These are phyloP conservation scores for Tiliacea citrago DNA, from an alignment of 2,888 invertebrate genomes.

Conservation along the genomic window DNA sequence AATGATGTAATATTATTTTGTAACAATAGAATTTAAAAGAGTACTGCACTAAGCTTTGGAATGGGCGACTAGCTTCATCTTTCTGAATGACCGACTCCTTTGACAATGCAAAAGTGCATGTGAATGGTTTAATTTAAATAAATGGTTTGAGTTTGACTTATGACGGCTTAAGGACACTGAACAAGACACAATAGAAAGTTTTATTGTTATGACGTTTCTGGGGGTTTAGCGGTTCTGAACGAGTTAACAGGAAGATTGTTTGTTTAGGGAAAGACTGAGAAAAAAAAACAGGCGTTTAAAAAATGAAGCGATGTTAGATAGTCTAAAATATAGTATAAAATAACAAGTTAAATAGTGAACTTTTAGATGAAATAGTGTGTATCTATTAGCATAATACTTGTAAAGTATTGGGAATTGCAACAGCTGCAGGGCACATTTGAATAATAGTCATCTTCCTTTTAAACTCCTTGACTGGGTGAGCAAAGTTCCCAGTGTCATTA, in stretches of 20 bases:
- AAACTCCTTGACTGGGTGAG: background rate
- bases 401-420: background rate
- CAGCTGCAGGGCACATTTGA: constrained; percentile 39
- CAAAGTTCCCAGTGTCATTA: background rate
- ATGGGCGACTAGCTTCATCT: background rate
- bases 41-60: background rate
- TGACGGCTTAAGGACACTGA: too few relatives aligned
- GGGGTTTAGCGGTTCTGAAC: too few relatives aligned
- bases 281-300: background rate
- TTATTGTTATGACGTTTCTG: too few relatives aligned
- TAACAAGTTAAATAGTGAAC: background rate
- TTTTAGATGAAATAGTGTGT: background rate
- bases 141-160: background rate
- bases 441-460: constrained; percentile 2
- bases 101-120: background rate
- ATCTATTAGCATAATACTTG: background rate
- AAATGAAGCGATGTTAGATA: too few relatives aligned
- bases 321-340: too few relatives aligned
- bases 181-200: too few relatives aligned
- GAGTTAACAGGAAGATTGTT: background rate
- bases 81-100: too few relatives aligned
- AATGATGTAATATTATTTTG: too few relatives aligned
- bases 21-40: background rate
- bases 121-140: background rate
- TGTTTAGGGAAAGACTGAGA: background rate